Percentiles rank a stretch among this genome's conserved stretches.
Conservation (phyloP, 2,797 vertebrate genomes). For the Spondyliosoma cantharus region DNA sequence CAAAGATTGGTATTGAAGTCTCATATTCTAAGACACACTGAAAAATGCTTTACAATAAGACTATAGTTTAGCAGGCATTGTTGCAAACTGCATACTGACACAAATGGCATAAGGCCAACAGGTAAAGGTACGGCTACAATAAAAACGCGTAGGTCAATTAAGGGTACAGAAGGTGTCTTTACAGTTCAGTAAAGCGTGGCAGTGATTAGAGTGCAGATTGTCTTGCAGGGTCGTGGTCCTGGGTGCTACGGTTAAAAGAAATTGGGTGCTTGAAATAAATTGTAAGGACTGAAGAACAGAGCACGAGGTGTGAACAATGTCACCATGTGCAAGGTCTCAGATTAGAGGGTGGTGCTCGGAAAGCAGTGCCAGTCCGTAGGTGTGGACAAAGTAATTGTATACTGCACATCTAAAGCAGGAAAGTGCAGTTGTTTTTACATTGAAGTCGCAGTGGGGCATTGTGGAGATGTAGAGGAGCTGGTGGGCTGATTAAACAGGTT, state of each 20-base stretch:
- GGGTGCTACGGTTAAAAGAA: slow-evolving; percentile 11
- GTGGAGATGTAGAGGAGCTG: slow-evolving; percentile 10
- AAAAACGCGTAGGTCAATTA: slow-evolving; percentile 5
- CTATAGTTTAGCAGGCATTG: neutral
- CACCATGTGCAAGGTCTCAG: slow-evolving; percentile 16
- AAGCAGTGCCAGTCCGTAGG: neutral
- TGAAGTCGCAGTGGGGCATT: neutral
- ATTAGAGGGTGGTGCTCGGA: slow-evolving; percentile 10
- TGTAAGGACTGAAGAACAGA: slow-evolving; percentile 2
- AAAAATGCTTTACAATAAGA: neutral
- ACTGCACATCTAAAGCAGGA: neutral
- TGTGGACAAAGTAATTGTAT: slow-evolving; percentile 3
- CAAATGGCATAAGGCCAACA: neutral
- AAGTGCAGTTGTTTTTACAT: neutral
- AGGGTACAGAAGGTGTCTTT: slow-evolving; percentile 1
- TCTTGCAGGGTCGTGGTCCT: slow-evolving; percentile 27
- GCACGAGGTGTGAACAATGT: slow-evolving; percentile 22
- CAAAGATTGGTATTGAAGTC: neutral
- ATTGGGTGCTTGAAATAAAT: slow-evolving; percentile 28
- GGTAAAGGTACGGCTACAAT: neutral
- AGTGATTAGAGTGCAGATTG: slow-evolving; percentile 42
- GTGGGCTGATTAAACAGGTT: slow-evolving; percentile 49
- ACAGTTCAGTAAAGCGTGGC: slow-evolving; percentile 22
- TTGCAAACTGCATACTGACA: neutral
- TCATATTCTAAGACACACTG: neutral